These are phyloP conservation scores for Loris lydekkerianus DNA, from an alignment of 2,797 vertebrate genomes.

Conservation along the genomic window DNA sequence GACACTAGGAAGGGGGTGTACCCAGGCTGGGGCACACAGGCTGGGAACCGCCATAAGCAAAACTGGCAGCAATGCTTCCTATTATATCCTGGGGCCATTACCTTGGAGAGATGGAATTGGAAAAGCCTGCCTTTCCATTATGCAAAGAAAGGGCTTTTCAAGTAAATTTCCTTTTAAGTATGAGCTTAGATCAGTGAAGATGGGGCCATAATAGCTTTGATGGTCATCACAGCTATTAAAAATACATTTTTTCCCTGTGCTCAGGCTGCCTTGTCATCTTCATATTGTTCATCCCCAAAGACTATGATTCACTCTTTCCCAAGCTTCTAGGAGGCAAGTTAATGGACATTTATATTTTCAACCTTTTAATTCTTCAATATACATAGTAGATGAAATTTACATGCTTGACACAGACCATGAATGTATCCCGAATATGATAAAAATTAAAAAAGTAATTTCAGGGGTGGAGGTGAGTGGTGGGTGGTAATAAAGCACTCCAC, in stretches of 20 bases:
- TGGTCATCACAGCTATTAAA: slow-evolving; percentile 83
- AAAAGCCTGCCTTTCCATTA: slow-evolving; percentile 81
- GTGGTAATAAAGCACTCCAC: background rate
- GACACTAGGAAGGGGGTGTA: slow-evolving; percentile 23
- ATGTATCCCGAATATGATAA: slow-evolving; percentile 20
- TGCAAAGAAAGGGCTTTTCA: slow-evolving; percentile 84
- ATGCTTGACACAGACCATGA: background rate
- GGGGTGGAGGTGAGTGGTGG: background rate
- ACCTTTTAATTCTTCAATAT: slow-evolving; percentile 41
- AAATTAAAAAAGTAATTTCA: background rate
- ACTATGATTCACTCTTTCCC: slow-evolving; percentile 60
- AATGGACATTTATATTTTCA: slow-evolving; percentile 3
- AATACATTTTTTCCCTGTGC: slow-evolving; percentile 72
- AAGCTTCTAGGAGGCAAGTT: slow-evolving; percentile 44
- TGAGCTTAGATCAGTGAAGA: slow-evolving; percentile 80
- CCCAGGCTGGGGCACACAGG: background rate
- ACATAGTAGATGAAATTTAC: background rate
- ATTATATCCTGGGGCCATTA: slow-evolving; percentile 73
- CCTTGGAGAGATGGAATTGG: slow-evolving; percentile 79
- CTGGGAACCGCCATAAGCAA: slow-evolving; percentile 23
- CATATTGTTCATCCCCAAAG: slow-evolving; percentile 55
- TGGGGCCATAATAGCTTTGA: slow-evolving; percentile 80
- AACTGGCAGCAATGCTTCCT: background rate
- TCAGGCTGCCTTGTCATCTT: slow-evolving; percentile 71
- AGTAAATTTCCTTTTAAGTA: slow-evolving; percentile 84